Evolutionary conservation across 1,140 invertebrate genomes (phyloP).

Genomic region (Sarcophaga peregrina): DNA sequence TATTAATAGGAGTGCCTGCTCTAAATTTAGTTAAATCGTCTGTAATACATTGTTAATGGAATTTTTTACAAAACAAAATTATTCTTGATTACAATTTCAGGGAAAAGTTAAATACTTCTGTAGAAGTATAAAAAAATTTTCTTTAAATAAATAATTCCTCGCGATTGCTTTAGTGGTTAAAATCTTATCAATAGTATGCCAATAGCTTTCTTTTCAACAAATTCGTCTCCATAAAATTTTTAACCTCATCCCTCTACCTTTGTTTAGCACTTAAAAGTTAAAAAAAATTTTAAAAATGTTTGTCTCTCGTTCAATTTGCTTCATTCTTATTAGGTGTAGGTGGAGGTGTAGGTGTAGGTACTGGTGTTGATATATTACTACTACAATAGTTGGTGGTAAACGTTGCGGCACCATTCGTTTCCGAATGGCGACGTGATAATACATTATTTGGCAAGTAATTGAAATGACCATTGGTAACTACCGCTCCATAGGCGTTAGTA

Average conservation of each 20-base stretch:
- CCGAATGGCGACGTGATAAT: constrained; percentile 57
- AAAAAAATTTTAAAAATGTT: too few species aligned
- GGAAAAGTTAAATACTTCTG: too few species aligned
- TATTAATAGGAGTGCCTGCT: too few species aligned
- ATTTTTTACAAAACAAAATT: too few species aligned
- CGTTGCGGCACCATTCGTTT: constrained; percentile 49
- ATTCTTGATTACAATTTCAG: too few species aligned
- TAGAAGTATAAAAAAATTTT: too few species aligned
- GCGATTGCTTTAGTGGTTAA: too few species aligned
- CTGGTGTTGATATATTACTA: constrained; percentile 3
- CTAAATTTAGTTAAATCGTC: too few species aligned
- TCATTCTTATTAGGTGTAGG: background rate
- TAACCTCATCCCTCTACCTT: constrained; percentile 36
- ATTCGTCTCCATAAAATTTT: constrained; percentile 16
- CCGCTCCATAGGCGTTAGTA: constrained; percentile 44
- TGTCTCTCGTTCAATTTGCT: background rate
- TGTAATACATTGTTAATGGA: too few species aligned
- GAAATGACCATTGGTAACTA: constrained; percentile 50
- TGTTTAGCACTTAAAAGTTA: too few species aligned
- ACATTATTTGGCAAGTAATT: constrained; percentile 52
- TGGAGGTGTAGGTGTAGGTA: background rate
- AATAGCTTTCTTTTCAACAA: background rate
- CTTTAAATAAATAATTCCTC: too few species aligned
- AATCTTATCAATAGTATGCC: background rate
- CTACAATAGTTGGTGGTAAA: constrained; percentile 28